These are phyloP conservation scores for Phoxinus phoxinus DNA, from an alignment of 2,113 vertebrate genomes.

Conservation along the genomic window DNA sequence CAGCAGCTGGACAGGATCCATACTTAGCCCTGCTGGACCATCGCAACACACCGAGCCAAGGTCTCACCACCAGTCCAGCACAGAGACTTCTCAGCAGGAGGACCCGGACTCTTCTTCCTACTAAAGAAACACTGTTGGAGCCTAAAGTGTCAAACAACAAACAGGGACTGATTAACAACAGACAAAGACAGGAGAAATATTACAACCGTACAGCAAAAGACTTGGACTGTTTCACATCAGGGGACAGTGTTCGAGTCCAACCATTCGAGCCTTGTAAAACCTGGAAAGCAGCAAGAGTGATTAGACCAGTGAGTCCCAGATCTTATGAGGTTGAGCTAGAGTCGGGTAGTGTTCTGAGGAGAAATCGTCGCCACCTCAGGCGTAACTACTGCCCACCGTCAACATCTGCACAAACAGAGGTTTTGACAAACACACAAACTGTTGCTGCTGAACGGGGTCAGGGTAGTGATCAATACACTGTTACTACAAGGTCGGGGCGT, in stretches of 20 bases:
- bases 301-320: neutral
- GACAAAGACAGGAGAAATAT: constrained; percentile 1
- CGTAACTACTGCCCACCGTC: too few relatives aligned
- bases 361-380: constrained; percentile 32
- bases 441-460: too few relatives aligned
- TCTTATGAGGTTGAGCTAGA: constrained; percentile 38
- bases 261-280: constrained; percentile 8
- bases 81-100: constrained; percentile 38
- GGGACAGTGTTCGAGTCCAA: constrained; percentile 27
- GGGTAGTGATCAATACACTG: too few relatives aligned
- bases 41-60: constrained; percentile 24
- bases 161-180: neutral
- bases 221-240: neutral
- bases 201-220: constrained; percentile 29
- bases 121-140: constrained; percentile 16
- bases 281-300: constrained; percentile 23
- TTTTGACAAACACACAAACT: too few relatives aligned
- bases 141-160: constrained; percentile 21
- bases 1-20: constrained; percentile 19
- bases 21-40: constrained; percentile 34
- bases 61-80: constrained; percentile 23
- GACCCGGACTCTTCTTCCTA: constrained; percentile 35
- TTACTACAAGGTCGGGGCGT: too few relatives aligned
- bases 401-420: too few relatives aligned
- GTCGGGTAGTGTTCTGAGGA: constrained; percentile 20